Base-by-base conservation (phyloP, 2,797 vertebrate species). In the Gambusia yucatana region DNA sequence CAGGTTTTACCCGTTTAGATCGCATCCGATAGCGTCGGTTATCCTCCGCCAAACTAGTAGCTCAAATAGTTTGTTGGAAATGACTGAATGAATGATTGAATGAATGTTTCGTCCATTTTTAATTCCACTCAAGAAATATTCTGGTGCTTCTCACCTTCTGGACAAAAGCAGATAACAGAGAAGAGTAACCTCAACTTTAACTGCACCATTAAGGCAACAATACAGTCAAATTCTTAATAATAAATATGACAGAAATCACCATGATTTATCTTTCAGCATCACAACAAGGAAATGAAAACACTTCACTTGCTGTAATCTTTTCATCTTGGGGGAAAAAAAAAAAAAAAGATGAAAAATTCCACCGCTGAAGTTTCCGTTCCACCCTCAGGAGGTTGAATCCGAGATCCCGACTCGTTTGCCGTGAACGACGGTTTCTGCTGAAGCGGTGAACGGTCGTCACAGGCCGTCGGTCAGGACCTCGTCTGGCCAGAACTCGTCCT, bases 401-500 rank as follows among this genome's bases (percentile, higher is more conserved):
- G 6, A 50, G 20, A 25, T 22, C 48, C 48, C 7, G 22, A 1
- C 48, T 20, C 0, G 20, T 50, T 50, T 2, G 7, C 7, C 48
- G 9, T 3, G 7, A 46, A 46, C 13, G 13, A 46, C 44, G 13
- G 14, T 82, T 73, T 43, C 33, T 11, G 14, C 22, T 22, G 1
- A 36, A 7, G 11, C 0, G 1, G 22, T 44, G 0, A 63, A 52
- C 22, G 5, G 22, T 76, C 28, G 43, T 95, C 83, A 95, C 39
- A 92, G 82, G 83, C 89, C 3, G 75, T 92, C 91, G 3, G 89
- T 77, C 1, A 90, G 91, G 82, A 96, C 87, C 52, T 96, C 96
- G 4, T 95, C 90, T 0, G 96, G 97, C 98, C 98, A 99, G 93
- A 98, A 99, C 86, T 90, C 94, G 84, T 99, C 98, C 20, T 97